Evolutionary conservation across 1,140 invertebrate genomes (phyloP).

Genomic region (Caerostris darwini): DNA sequence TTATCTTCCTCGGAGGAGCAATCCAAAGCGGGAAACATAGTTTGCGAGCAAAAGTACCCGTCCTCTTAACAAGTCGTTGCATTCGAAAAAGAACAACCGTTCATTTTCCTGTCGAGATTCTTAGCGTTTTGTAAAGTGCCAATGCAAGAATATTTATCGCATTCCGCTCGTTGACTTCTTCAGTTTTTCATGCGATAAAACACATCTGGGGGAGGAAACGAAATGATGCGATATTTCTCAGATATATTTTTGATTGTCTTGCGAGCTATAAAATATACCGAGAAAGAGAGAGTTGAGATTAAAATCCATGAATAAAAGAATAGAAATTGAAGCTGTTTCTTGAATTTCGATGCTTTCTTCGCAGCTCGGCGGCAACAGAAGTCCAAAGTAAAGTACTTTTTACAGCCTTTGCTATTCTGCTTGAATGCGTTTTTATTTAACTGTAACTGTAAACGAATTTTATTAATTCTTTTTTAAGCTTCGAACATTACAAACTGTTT

Average conservation of each 20-base stretch:
- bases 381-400: too few species aligned
- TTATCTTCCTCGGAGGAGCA: constrained; percentile 31
- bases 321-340: neutral
- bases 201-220: constrained; percentile 7
- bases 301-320: neutral
- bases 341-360: neutral
- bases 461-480: too few species aligned
- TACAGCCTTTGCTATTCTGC: too few species aligned
- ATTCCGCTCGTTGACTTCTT: neutral
- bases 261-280: constrained; percentile 16
- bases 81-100: neutral
- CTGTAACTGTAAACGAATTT: too few species aligned
- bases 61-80: constrained; percentile 26
- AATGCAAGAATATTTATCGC: constrained; percentile 32
- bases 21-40: neutral
- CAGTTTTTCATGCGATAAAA: constrained; percentile 46
- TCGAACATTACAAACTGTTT: too few species aligned
- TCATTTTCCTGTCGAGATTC: constrained; percentile 14
- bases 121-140: constrained; percentile 26
- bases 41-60: neutral
- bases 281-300: constrained; percentile 12
- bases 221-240: neutral
- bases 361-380: too few species aligned
- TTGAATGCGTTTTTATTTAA: too few species aligned
- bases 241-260: constrained; percentile 20